These are phyloP conservation scores for Spizella passerina DNA, from an alignment of 2,797 vertebrate species.

Conservation along the genomic window DNA sequence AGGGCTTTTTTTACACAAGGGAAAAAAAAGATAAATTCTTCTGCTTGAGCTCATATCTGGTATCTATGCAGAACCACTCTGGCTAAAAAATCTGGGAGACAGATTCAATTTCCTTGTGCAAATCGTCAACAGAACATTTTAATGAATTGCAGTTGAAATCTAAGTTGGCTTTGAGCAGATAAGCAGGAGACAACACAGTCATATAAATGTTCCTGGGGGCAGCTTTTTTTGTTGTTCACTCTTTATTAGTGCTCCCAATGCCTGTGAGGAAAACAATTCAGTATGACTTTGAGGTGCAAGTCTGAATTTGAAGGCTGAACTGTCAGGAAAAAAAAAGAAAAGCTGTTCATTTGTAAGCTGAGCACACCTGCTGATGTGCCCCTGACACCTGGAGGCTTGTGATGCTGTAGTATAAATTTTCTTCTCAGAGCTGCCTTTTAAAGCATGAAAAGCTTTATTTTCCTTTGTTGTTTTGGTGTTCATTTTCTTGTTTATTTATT, in stretches of 20 bases:
- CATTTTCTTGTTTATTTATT: background rate
- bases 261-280: background rate
- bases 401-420: background rate
- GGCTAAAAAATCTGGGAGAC: background rate
- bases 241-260: background rate
- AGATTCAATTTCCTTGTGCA: background rate
- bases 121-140: background rate
- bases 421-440: background rate
- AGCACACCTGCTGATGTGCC: background rate
- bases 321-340: background rate
- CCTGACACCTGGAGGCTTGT: background rate
- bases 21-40: background rate
- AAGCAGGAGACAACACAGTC: background rate
- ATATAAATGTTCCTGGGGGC: background rate
- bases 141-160: background rate
- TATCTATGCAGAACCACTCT: constrained; percentile 2
- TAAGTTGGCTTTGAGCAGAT: background rate
- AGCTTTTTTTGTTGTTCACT: background rate
- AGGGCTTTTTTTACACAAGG: background rate
- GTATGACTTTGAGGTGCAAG: background rate
- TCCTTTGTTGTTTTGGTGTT: background rate
- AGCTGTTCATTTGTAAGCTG: background rate
- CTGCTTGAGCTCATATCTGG: background rate
- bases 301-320: constrained; percentile 4
- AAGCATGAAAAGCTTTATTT: background rate